Percentiles rank a stretch among this genome's conserved stretches.
These are phyloP conservation scores for Drosophila birchii DNA, from an alignment of 2,888 invertebrate genomes.

Conservation along the genomic window DNA sequence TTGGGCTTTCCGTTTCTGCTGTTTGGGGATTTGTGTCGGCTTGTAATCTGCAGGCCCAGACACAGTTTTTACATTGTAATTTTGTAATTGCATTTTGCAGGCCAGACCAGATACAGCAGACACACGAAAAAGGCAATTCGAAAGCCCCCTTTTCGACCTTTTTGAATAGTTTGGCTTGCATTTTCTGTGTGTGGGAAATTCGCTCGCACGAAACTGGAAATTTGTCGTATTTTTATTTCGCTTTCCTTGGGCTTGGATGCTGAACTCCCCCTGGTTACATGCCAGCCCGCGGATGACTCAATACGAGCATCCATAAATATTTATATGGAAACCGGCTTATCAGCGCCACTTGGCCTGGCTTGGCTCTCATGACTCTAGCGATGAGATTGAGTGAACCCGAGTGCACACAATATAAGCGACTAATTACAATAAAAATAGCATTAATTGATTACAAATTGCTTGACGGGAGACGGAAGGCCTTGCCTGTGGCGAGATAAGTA, in stretches of 20 bases:
- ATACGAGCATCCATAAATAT: slow-evolving; percentile 26
- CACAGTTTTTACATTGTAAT: slow-evolving; percentile 69
- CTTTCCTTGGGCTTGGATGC: slow-evolving; percentile 8
- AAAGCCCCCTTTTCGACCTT: slow-evolving; percentile 26
- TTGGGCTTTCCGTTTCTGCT: slow-evolving; percentile 46
- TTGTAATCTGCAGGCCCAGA: slow-evolving; percentile 63
- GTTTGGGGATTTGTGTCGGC: slow-evolving; percentile 47
- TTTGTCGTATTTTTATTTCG: slow-evolving; percentile 19
- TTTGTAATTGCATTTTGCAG: slow-evolving; percentile 67
- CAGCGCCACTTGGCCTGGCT: slow-evolving; percentile 3
- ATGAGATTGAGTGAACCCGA: slow-evolving; percentile 20
- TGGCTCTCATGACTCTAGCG: slow-evolving; percentile 10
- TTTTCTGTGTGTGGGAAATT: slow-evolving; percentile 63
- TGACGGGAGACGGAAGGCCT: slow-evolving; percentile 6
- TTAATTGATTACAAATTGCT: slow-evolving; percentile 69
- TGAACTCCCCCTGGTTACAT: background rate
- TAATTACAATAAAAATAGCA: slow-evolving; percentile 52
- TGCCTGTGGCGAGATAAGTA: slow-evolving; percentile 23
- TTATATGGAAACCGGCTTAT: slow-evolving; percentile 36
- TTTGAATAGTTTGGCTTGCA: slow-evolving; percentile 27
- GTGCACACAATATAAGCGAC: slow-evolving; percentile 29
- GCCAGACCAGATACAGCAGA: slow-evolving; percentile 15
- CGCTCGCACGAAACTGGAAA: slow-evolving; percentile 27
- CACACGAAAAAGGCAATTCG: slow-evolving; percentile 48
- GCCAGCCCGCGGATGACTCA: slow-evolving; percentile 29